phyloP scores from a whole-genome alignment of 2,797 vertebrate species.

The Peromyscus eremicus region DNA sequence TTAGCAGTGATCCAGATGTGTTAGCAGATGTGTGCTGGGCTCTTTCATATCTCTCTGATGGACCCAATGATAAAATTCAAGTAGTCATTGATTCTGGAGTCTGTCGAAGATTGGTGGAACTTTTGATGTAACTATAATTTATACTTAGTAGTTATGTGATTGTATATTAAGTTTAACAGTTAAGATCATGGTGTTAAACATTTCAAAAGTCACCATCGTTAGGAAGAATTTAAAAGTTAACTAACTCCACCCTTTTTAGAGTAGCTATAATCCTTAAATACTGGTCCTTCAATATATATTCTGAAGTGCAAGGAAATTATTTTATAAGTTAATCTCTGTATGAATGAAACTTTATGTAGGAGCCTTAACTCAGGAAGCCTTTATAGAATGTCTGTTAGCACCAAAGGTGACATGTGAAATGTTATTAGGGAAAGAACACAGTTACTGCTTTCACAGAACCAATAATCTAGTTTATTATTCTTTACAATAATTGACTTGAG shows the following conservation, averaged over 20 bases:
- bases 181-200: slow-evolving; percentile 13
- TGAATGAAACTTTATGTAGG: not conserved
- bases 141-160: slow-evolving; percentile 56
- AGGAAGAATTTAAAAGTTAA: slow-evolving; percentile 47
- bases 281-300: not conserved
- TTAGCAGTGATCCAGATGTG: slow-evolving; percentile 95
- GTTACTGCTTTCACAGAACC: not conserved
- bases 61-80: slow-evolving; percentile 96
- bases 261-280: slow-evolving; percentile 35
- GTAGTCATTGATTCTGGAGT: slow-evolving; percentile 96
- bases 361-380: slow-evolving; percentile 48
- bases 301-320: slow-evolving; percentile 11
- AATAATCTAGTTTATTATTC: slow-evolving; percentile 48
- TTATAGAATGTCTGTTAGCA: slow-evolving; percentile 30
- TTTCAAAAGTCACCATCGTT: not conserved
- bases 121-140: slow-evolving; percentile 92
- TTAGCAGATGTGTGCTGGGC: slow-evolving; percentile 96
- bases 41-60: slow-evolving; percentile 95
- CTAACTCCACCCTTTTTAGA: not conserved
- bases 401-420: not conserved
- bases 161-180: slow-evolving; percentile 52
- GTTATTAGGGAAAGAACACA: slow-evolving; percentile 16
- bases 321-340: slow-evolving; percentile 53
- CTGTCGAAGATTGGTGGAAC: slow-evolving; percentile 94
- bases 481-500: slow-evolving; percentile 29